These are phyloP conservation scores for Eutrigla gurnardus DNA, from an alignment of 2,797 vertebrate genomes.

Conservation along the genomic window DNA sequence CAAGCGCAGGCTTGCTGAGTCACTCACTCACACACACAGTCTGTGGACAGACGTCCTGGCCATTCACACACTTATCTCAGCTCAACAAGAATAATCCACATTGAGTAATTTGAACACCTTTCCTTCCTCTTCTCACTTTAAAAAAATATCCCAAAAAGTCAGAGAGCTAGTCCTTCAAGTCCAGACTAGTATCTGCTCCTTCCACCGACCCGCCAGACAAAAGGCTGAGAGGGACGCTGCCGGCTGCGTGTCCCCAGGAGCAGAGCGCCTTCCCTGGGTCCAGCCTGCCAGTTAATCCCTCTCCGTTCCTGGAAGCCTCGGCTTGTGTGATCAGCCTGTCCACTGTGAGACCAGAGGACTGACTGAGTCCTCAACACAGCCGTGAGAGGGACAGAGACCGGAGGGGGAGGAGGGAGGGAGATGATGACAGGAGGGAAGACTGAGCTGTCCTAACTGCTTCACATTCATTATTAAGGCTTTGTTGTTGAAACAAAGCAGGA, in stretches of 20 bases:
- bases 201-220: not conserved
- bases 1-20: conserved; percentile 51
- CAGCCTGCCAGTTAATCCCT: conserved; percentile 36
- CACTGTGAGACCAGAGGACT: conserved; percentile 4
- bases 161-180: not conserved
- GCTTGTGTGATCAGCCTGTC: conserved; percentile 7
- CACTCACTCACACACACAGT: conserved; percentile 30
- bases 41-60: conserved; percentile 2
- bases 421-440: not conserved
- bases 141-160: not conserved
- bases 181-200: conserved; percentile 4
- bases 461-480: not conserved
- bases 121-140: not conserved
- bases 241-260: conserved; percentile 1
- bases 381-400: not conserved
- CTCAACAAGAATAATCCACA: conserved; percentile 5
- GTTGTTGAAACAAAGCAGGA: not conserved
- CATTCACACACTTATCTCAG: conserved; percentile 15
- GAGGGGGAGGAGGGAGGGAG: too few species aligned
- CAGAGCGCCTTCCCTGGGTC: conserved; percentile 33
- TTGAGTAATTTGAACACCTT: not conserved
- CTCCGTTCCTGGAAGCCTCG: conserved; percentile 46
- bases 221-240: not conserved
- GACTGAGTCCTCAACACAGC: conserved; percentile 24
- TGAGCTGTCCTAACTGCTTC: not conserved